Base-by-base conservation (phyloP, 2,113 vertebrate species). In the Hippocampus zosterae region DNA sequence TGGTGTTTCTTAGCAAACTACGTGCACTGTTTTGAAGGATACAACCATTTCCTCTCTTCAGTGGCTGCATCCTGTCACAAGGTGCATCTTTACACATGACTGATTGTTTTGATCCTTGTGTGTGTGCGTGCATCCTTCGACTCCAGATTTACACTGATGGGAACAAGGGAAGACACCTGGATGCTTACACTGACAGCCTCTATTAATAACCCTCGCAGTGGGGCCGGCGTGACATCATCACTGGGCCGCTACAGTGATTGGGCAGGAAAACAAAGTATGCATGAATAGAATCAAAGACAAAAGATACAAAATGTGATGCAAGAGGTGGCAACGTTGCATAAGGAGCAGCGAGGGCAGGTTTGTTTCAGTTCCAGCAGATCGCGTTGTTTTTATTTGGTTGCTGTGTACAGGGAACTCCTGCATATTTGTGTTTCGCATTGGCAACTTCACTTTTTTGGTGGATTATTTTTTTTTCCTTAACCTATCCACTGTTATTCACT, bases 141-240 rank as follows among this genome's bases (percentile, higher is more conserved):
- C 76, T 82, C 76, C 83, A 86, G 80, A 88, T 84, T 91, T 87
- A 84, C 80, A 46, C 85, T 81, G 83, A 89, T 74, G 83, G 84
- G 84, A 89, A 89, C 78, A 89, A 81, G 90, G 88, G 83, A 91
- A 90, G 89, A 92, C 91, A 91, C 91, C 88, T 92, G 91, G 87
- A 88, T 85, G 75, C 69, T 74, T 76, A 79, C 83, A 74, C 73
- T 85, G 74, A 83, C 84, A 74, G 75, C 66, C 23, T 73, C 84
- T 91, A 91, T 87, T 90, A 91, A 88, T 91, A 92, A 85, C 83
- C 69, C 59, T 72, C 77, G 78, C 71, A 84, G 75, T 82, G 77
- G 70, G 80, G 71, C 80, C 78, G 65, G 69, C 46, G 79, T 92
- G 90, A 91, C 88, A 89, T 90, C 90, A 89, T 83, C 78, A 83